Base-by-base conservation (phyloP, 2,888 invertebrate genomes). In the Neoaliturus tenellus region DNA sequence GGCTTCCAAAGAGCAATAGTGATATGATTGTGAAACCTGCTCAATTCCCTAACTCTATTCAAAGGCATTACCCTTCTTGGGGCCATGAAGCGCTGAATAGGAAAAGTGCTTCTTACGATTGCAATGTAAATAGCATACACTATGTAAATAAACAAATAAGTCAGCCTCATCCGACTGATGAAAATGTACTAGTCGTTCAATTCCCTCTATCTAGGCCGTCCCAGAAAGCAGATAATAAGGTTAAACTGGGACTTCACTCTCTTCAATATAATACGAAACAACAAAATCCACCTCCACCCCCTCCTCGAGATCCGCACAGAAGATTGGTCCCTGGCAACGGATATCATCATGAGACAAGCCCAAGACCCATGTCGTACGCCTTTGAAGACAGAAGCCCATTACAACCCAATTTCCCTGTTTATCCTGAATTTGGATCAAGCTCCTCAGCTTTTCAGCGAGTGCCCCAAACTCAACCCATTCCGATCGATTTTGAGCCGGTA, bases 231-330 rank as follows among this genome's bases (percentile, higher is more conserved):
- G 82, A 82, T 4, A 33, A 33, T 14, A 73, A 55, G 33, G 55
- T 39, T 23, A 55, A 78, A 35, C 51, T 78, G 33, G 55, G 51
- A 33, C 2, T 35, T 25, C 20, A 48, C 2, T 35, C 78, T 6
- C 23, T 48, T 17, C 28, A 55, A 33, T 17, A 51, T 10, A 6
- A 12, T 20, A 23, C n/a, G 2, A 80, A 39, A 75, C 62, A 83
- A 28, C 83, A 71, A 81, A 83, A 82, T 48, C 96, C 96, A 5
- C 96, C 96, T 0, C 94, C 95, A 3, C 96, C 96, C 35, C 96
- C 96, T 0, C 96, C 96, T n/a, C 91, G 95, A 87, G 96, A 95
- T 90, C 95, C 95, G 86, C 92, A 93, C 88, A 92, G 94, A 84
- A 92, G 93, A 90, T 91, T 93, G 20, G 90, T 92, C 69, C 71